Evolutionary conservation across 2,888 invertebrate species (phyloP), one percentile per base, ranked within the genome.

Genomic region (Steinernema hermaphroditum): DNA sequence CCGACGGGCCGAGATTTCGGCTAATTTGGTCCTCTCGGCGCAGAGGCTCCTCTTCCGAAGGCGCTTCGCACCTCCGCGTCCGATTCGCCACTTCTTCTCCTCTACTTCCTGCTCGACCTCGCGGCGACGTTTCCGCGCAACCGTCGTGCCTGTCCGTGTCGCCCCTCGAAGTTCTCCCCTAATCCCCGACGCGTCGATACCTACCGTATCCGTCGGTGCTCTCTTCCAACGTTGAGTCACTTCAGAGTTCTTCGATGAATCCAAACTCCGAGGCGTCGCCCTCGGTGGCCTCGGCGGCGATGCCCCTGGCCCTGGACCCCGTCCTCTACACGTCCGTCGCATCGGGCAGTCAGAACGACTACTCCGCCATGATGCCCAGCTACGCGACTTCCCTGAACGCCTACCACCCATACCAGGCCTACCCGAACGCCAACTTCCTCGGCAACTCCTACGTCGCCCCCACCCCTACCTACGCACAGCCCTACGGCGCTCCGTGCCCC

Each of bases 281-380:
- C 16, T 29, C 62, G 32, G 29, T n/a, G 62, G 32, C 62, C 9
- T 62, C 62, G 32, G 29, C 62, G 32, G 29, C 62, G 8, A 29
- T 62, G 62, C 34, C 62, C 16, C 6, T 62, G 16, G 16, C 62
- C 27, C 22, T 62, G 27, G 62, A 62, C n/a, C 62, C 62, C 12
- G 62, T 62, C 32, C 62, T 62, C 29, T 62, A 62, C 62, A 62
- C 62, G 29, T 62, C 62, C 32, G 62, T 62, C 6, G 62, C 62
- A 29, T 62, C 62, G 27, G 62, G 62, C 34, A 32, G 32, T 14
- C 62, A 70, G 70, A 70, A 50, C 70, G 70, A 70, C 50, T 70
- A 70, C 54, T 49, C 70, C 19, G 49, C 70, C 37, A 50, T 70
- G 70, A 50, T 70, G 49, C 70, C 70, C 16, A 37, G 34, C 34